phyloP scores from a whole-genome alignment of 2,797 vertebrate genomes.

The Cottoperca gobio region DNA sequence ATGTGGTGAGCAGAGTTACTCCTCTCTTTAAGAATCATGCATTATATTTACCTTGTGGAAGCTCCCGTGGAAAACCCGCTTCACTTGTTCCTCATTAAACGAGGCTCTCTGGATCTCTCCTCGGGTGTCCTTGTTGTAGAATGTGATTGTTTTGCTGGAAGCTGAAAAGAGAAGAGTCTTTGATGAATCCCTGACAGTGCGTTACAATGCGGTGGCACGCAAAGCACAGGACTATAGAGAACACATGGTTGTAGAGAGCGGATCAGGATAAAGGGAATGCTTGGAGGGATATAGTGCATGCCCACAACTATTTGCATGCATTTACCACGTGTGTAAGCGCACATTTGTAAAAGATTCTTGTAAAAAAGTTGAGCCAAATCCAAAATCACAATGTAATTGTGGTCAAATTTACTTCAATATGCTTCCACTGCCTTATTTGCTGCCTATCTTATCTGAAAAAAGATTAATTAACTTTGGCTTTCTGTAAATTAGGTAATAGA shows the following conservation, averaged over 20 bases:
- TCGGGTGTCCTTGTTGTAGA: slow-evolving; percentile 97
- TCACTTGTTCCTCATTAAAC: slow-evolving; percentile 93
- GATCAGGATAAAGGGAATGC: slow-evolving; percentile 31
- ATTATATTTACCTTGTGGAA: slow-evolving; percentile 96
- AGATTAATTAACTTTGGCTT: background rate
- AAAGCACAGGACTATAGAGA: slow-evolving; percentile 58
- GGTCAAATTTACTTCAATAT: background rate
- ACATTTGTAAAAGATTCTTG: slow-evolving; percentile 35
- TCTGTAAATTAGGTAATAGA: slow-evolving; percentile 8
- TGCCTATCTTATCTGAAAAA: background rate
- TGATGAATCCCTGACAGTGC: slow-evolving; percentile 68
- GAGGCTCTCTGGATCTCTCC: slow-evolving; percentile 93
- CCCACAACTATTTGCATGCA: slow-evolving; percentile 48
- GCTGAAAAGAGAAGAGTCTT: slow-evolving; percentile 84
- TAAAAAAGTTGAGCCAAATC: background rate
- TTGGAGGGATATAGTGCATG: slow-evolving; percentile 47
- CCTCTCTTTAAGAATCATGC: slow-evolving; percentile 19
- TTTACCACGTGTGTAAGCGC: slow-evolving; percentile 32
- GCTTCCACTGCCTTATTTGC: background rate
- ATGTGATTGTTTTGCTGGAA: slow-evolving; percentile 93
- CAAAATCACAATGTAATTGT: slow-evolving; percentile 5
- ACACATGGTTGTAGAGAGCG: slow-evolving; percentile 56
- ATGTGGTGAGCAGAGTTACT: background rate
- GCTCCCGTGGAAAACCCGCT: slow-evolving; percentile 97
- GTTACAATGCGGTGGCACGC: slow-evolving; percentile 64